These are phyloP conservation scores for Zophobas atratus DNA, from an alignment of 1,140 invertebrate species.

Conservation along the genomic window DNA sequence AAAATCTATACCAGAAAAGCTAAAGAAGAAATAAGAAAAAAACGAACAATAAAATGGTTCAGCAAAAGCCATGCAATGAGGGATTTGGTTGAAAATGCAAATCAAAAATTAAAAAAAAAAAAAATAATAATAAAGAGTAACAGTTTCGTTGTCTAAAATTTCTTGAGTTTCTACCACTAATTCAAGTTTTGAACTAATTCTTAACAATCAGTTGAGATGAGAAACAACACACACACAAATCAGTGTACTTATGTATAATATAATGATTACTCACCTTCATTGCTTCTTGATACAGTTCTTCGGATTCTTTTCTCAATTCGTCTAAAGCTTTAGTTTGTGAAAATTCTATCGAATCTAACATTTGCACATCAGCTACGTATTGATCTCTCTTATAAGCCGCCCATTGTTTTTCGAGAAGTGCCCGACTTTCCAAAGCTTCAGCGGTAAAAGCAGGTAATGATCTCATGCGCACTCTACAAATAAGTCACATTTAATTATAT, in stretches of 20 bases:
- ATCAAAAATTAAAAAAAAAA: too few relatives aligned
- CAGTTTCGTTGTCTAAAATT: too few relatives aligned
- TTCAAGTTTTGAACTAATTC: not conserved
- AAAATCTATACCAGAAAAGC: too few relatives aligned
- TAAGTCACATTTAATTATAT: too few relatives aligned
- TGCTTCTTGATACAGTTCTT: conserved; percentile 87
- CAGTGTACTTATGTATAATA: not conserved
- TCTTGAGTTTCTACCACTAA: too few relatives aligned
- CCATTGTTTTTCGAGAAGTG: conserved; percentile 82
- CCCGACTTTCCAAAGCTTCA: conserved; percentile 72
- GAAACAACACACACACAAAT: too few relatives aligned
- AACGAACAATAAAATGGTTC: too few relatives aligned
- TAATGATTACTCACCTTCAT: conserved; percentile 74
- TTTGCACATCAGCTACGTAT: conserved; percentile 75
- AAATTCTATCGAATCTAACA: conserved; percentile 77
- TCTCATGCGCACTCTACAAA: conserved; percentile 72
- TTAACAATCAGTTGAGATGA: not conserved
- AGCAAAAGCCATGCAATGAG: too few relatives aligned
- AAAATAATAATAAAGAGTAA: too few relatives aligned
- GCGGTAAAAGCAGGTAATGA: conserved; percentile 66
- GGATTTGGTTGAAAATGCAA: too few relatives aligned
- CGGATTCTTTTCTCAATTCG: conserved; percentile 82
- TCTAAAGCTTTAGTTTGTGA: conserved; percentile 85
- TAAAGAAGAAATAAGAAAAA: too few relatives aligned
- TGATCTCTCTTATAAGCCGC: conserved; percentile 76